Base-by-base conservation (phyloP, 64 coral and sea anemone genomes). In the Acropora tenuis region DNA sequence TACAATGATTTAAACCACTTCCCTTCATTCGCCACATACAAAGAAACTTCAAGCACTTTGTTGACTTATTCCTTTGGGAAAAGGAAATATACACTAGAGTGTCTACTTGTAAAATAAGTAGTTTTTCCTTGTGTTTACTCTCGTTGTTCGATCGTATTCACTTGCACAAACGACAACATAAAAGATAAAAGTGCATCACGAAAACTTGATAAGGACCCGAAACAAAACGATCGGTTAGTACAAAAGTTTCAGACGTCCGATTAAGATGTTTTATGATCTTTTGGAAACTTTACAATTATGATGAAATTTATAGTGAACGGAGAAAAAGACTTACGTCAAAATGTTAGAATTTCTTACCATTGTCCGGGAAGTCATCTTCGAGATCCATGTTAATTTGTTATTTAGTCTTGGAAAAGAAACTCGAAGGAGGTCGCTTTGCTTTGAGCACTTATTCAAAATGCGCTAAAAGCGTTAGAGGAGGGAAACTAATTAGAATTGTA, bases 401-500 rank as follows among this genome's bases (percentile, higher is more conserved):
- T 71, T 18, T 85, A 44, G 65, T 12, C 13, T 71, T 44, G 15
- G 2, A 85, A 1, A 11, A 61, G 48, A 78, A 63, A 58, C 55
- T 44, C 16, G 16, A 69, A 17, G 41, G 41, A 12, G 60, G 43
- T 72, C 44, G 82, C 82, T 71, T 49, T 48, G 4, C 82, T 5
- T 45, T 9, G 10, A 16, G 53, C 10, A 55, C n/a, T 85, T 2
- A 85, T 69, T 85, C 82, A 85, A 72, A 85, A 85, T 85, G 59
- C 43, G 65, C 3, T 17, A 5, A 63, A 63, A 63, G 60, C 8
- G 16, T 7, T 17, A 17, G 13, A 20, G 82, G 82, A 71, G 82
- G 63, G 17, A 47, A 85, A 85, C 82, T 85, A 7, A 85, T 85
- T 85, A 85, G 63, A 45, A 48, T 17, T 85, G 20, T 48, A 48